These are phyloP conservation scores for Potorous gilbertii DNA, from an alignment of 2,797 vertebrate species.

Conservation along the genomic window DNA sequence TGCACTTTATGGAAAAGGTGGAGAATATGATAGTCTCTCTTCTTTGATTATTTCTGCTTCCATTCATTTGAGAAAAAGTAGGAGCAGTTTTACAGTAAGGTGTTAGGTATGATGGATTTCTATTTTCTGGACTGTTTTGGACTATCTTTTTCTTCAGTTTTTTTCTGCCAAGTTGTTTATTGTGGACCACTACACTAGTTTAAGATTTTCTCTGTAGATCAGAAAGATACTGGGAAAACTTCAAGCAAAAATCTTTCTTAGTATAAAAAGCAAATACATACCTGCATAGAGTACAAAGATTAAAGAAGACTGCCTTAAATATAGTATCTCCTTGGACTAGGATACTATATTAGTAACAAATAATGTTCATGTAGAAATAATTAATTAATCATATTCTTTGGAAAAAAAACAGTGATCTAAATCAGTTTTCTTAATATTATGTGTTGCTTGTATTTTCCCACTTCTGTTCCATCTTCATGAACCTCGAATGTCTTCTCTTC, in stretches of 20 bases:
- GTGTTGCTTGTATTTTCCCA: too few relatives aligned
- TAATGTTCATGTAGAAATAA: background rate
- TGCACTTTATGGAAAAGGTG: constrained; percentile 31
- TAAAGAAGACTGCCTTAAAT: background rate
- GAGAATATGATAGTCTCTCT: constrained; percentile 61
- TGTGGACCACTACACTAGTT: background rate
- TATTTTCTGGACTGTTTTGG: too few relatives aligned
- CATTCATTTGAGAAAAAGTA: too few relatives aligned
- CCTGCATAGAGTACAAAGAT: too few relatives aligned
- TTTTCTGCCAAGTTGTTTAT: background rate
- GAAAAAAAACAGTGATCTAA: background rate
- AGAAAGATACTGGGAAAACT: background rate
- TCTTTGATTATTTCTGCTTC: too few relatives aligned
- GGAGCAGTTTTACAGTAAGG: too few relatives aligned
- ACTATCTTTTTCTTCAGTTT: too few relatives aligned
- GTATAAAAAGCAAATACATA: too few relatives aligned
- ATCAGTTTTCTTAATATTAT: too few relatives aligned
- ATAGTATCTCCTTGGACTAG: background rate
- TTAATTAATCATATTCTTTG: background rate
- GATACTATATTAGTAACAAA: background rate
- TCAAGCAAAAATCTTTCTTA: background rate
- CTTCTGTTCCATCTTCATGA: too few relatives aligned
- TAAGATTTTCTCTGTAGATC: background rate
- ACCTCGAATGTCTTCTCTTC: too few relatives aligned
- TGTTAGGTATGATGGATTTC: too few relatives aligned